Conservation (phyloP, 2,888 invertebrate genomes). For the Macrophya alboannulata region DNA sequence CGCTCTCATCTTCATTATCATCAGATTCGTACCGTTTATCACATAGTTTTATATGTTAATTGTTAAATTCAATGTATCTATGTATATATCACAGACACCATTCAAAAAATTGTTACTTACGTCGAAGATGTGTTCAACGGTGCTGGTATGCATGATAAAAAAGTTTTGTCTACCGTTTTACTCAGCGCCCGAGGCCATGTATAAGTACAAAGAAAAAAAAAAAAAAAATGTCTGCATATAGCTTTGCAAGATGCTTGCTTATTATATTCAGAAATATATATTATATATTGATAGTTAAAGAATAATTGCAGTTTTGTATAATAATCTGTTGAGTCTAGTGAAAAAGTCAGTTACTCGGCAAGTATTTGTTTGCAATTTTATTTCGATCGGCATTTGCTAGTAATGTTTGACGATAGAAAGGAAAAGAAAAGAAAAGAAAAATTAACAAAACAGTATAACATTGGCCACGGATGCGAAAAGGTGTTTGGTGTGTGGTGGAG, state of each 20-base stretch:
- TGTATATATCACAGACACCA: not conserved
- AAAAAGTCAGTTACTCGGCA: not conserved
- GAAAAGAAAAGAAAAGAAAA: too few species aligned
- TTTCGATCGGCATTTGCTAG: not conserved
- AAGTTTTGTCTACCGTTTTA: slow-evolving; percentile 4
- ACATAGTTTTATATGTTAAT: not conserved
- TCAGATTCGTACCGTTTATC: not conserved
- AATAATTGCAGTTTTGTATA: not conserved
- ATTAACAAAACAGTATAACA: slow-evolving; percentile 55
- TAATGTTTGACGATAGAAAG: not conserved
- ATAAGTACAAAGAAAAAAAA: not conserved
- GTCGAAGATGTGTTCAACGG: slow-evolving; percentile 19
- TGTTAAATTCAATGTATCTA: slow-evolving; percentile 1
- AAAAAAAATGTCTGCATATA: not conserved
- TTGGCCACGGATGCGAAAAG: slow-evolving; percentile 62
- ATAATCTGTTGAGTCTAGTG: not conserved
- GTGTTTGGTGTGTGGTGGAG: slow-evolving; percentile 69
- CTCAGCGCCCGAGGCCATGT: slow-evolving; percentile 60
- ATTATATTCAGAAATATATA: not conserved
- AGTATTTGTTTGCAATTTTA: slow-evolving; percentile 31
- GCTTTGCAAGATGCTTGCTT: slow-evolving; percentile 3
- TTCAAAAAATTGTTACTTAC: not conserved
- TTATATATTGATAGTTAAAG: not conserved
- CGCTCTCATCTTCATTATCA: not conserved
- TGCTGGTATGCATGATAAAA: slow-evolving; percentile 43